Evolutionary conservation across 2,797 vertebrate species (phyloP).

Genomic region (Apogon hyalosoma): DNA sequence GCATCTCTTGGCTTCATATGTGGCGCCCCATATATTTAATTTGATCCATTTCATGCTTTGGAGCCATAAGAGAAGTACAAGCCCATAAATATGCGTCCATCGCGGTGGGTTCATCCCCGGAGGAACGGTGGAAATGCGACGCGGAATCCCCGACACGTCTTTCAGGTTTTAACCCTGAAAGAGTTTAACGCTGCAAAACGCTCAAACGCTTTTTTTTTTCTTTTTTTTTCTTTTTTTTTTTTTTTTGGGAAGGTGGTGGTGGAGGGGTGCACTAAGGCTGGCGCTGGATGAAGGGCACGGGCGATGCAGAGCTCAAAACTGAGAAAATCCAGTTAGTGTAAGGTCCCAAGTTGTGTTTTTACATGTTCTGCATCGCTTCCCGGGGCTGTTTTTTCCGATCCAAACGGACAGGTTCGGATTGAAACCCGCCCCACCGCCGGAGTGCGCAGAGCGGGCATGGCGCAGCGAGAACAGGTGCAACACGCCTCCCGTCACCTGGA

Average conservation of each 20-base stretch:
- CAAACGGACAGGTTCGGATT: constrained; percentile 32
- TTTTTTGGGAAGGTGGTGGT: too few relatives aligned
- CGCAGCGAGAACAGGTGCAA: constrained; percentile 84
- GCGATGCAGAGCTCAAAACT: constrained; percentile 24
- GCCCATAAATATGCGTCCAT: constrained; percentile 14
- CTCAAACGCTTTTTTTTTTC: constrained; percentile 13
- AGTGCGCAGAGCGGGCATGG: constrained; percentile 75
- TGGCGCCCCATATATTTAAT: constrained; percentile 8
- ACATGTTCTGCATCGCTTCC: constrained; percentile 1
- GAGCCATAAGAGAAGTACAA: constrained; percentile 1
- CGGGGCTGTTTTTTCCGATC: not conserved
- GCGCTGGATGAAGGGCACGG: constrained; percentile 43
- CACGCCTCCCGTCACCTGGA: constrained; percentile 77
- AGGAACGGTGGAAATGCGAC: constrained; percentile 36
- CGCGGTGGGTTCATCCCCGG: constrained; percentile 26
- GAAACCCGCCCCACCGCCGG: constrained; percentile 44
- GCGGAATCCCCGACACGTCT: constrained; percentile 40
- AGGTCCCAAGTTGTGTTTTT: constrained; percentile 29
- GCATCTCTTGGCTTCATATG: not conserved
- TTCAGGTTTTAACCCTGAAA: constrained; percentile 53
- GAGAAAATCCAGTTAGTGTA: constrained; percentile 24
- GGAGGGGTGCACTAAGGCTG: constrained; percentile 32
- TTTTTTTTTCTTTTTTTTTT: too few relatives aligned
- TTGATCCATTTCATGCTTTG: constrained; percentile 18
- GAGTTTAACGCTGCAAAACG: constrained; percentile 32